Percentiles rank a stretch among this genome's conserved stretches.
Evolutionary conservation across 2,113 vertebrate genomes (phyloP).

Genomic region (Pan paniscus): DNA sequence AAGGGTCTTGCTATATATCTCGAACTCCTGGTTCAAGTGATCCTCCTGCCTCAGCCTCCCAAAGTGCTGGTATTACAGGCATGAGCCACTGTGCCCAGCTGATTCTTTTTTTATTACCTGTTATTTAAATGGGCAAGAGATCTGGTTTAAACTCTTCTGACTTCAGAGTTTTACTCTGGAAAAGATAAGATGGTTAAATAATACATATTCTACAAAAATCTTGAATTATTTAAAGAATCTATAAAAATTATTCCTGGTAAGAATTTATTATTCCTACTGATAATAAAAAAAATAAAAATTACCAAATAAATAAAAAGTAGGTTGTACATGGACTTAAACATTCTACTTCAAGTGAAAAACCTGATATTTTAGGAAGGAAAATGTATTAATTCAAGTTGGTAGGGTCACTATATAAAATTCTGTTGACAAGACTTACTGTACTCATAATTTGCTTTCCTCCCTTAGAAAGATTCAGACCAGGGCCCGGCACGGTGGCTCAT

Average conservation of each 20-base stretch:
- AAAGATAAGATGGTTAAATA: slow-evolving; percentile 1
- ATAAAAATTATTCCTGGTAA: slow-evolving; percentile 11
- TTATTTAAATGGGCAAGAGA: neutral
- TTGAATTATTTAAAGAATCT: neutral
- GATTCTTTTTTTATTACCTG: neutral
- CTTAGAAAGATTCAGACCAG: slow-evolving; percentile 32
- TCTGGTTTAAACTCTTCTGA: neutral
- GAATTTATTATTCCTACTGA: neutral
- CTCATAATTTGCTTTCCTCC: neutral
- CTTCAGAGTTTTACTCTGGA: neutral
- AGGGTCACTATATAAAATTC: neutral
- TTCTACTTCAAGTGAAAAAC: neutral
- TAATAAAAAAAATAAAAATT: slow-evolving; percentile 19
- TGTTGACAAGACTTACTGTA: slow-evolving; percentile 21
- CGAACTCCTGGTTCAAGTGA: no score
- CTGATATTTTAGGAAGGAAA: neutral
- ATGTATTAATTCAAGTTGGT: neutral
- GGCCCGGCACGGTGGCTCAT: no score
- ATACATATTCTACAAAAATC: neutral
- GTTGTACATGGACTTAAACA: neutral
- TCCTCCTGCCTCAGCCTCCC: no score
- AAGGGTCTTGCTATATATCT: no score
- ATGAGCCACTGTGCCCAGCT: neutral
- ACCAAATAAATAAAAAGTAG: neutral
- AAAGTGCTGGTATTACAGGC: no score